Evolutionary conservation across 2,797 vertebrate genomes (phyloP), one percentile per base, ranked within the genome.

Genomic region (Capromys pilorides): DNA sequence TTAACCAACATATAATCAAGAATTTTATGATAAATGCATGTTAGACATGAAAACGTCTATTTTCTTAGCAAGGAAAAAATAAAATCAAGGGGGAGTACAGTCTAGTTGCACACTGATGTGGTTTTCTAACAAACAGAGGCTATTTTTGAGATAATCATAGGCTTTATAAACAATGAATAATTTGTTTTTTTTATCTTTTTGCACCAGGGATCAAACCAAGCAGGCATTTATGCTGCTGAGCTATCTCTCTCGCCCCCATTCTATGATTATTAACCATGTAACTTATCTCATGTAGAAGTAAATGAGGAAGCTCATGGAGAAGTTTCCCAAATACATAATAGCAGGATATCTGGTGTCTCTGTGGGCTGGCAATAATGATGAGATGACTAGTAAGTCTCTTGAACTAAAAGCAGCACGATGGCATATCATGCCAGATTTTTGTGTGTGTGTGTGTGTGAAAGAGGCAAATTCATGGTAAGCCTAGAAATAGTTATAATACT

Each of bases 21-120:
- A 73, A 66, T 86, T 81, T 89, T 83, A 61, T 69, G 49, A 64
- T 66, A 39, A 84, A 71, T 81, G 21, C 39, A 91, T 41, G 87
- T 77, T 89, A 83, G 51, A 80, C 86, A 64, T 57, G 1, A 61
- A 62, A 61, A 92, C 67, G n/a, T n/a, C n/a, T 45, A 78, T 14
- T 79, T 28, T 71, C 16, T 79, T 69, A n/a, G 4, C 57, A 86
- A 95, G 13, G 82, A 22, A 69, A 91, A 59, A 78, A 75, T 1
- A n/a, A 67, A 22, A 90, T 62, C 19, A 64, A 90, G 12, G 3
- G 21, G 71, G 1, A 59, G 24, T 14, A 69, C 22, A 61, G 2
- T 93, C 4, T 78, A 64, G 18, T 45, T 92, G 62, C 12, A 86
- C 19, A 75, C 0, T 57, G 14, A 87, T 59, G 18, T 64, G 13